Conservation (phyloP, 2,797 vertebrate species). For the Malurus splendens region DNA sequence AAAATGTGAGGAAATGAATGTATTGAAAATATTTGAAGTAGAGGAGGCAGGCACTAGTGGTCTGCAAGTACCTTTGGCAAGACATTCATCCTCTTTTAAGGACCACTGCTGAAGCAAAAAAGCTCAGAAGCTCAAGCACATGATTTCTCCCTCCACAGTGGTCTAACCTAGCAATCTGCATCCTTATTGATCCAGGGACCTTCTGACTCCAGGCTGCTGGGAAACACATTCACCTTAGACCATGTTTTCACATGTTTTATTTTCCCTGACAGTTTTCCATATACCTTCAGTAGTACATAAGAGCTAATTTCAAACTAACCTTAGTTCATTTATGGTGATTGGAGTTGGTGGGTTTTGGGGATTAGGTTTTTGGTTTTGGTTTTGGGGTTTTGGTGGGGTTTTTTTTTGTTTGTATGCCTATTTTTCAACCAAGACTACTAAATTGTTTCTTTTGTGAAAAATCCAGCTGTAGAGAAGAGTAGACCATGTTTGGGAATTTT, state of each 20-base stretch:
- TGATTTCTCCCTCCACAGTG: background rate
- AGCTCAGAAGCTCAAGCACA: background rate
- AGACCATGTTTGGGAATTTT: background rate
- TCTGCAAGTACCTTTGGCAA: background rate
- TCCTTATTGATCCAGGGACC: background rate
- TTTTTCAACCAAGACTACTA: background rate
- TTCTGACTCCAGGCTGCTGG: background rate
- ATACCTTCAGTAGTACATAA: background rate
- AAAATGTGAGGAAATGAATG: background rate
- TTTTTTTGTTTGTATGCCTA: rapidly evolving
- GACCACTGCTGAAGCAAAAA: background rate
- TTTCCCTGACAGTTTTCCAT: background rate
- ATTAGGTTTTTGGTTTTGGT: background rate
- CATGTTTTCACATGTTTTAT: background rate
- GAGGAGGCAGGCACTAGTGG: background rate
- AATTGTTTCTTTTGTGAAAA: background rate
- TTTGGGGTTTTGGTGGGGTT: too few species aligned
- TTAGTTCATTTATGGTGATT: background rate
- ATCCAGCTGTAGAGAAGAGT: background rate
- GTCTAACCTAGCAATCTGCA: background rate
- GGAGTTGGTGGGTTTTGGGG: background rate
- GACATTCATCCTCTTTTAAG: background rate
- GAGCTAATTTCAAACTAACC: background rate
- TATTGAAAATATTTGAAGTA: background rate
- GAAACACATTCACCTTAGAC: background rate